Conservation (phyloP, 2,888 invertebrate species). For the Dorcus parallelipipedus region DNA sequence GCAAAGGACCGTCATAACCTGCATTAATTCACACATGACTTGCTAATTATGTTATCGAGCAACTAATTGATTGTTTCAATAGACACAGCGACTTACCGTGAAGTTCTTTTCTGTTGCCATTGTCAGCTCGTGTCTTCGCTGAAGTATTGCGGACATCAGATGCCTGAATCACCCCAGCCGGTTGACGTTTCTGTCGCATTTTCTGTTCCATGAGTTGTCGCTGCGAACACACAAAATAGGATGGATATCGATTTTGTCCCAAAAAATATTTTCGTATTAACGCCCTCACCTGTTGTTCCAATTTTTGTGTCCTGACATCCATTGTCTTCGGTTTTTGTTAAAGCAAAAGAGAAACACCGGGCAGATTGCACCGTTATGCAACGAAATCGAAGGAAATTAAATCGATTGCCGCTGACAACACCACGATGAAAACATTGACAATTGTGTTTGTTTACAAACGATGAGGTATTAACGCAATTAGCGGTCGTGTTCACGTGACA, state of each 20-base stretch:
- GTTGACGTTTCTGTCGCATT: constrained; percentile 81
- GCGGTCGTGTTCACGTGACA: constrained; percentile 16
- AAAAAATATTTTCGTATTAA: constrained; percentile 28
- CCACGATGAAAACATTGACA: constrained; percentile 9
- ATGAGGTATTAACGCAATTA: neutral
- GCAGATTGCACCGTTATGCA: constrained; percentile 4
- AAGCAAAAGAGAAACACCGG: too few species aligned
- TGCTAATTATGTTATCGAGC: constrained; percentile 2
- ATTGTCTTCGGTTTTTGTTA: constrained; percentile 25
- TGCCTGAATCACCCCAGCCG: constrained; percentile 82
- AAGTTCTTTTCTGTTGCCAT: constrained; percentile 64
- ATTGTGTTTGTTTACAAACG: constrained; percentile 19
- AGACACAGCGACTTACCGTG: constrained; percentile 54
- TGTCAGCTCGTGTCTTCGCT: constrained; percentile 64
- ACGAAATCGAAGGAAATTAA: constrained; percentile 2
- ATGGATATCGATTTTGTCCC: constrained; percentile 27
- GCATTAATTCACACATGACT: constrained; percentile 27
- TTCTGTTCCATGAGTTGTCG: constrained; percentile 85
- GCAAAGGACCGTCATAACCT: constrained; percentile 86
- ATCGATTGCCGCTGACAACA: constrained; percentile 13
- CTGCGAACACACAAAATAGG: constrained; percentile 47
- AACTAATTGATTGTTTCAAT: neutral
- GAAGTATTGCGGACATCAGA: constrained; percentile 74
- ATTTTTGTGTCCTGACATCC: constrained; percentile 69
- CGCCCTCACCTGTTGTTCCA: constrained; percentile 79